A percentile compares a stretch with the other conserved stretches of the same genome.
Conservation (phyloP, 2,888 invertebrate genomes). For the Argyresthia goedartella region DNA sequence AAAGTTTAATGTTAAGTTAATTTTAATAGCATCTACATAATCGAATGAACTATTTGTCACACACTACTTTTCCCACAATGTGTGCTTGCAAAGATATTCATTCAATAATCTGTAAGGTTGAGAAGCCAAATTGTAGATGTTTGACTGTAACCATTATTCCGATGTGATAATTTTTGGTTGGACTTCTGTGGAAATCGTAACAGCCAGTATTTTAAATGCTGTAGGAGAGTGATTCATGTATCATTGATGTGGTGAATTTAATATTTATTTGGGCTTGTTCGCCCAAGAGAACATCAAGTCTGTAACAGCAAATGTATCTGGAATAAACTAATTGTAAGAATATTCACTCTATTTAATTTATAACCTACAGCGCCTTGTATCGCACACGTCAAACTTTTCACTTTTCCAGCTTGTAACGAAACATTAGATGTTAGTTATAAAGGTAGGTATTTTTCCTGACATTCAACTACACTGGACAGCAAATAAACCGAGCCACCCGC, state of each 20-base stretch:
- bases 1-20: slow-evolving; percentile 61
- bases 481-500: too few species aligned
- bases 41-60: slow-evolving; percentile 25
- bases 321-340: slow-evolving; percentile 52
- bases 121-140: slow-evolving; percentile 58
- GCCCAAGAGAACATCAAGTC: slow-evolving; percentile 33
- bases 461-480: too few species aligned
- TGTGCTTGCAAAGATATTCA: not conserved
- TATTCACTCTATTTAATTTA: slow-evolving; percentile 18
- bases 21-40: slow-evolving; percentile 33
- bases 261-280: slow-evolving; percentile 50
- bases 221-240: slow-evolving; percentile 30
- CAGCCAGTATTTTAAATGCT: slow-evolving; percentile 43
- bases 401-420: too few species aligned
- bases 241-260: slow-evolving; percentile 39
- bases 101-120: slow-evolving; percentile 25
- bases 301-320: slow-evolving; percentile 38
- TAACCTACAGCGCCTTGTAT: too few species aligned
- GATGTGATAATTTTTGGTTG: slow-evolving; percentile 61
- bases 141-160: slow-evolving; percentile 43
- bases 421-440: too few species aligned
- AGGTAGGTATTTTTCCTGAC: too few species aligned
- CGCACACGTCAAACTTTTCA: too few species aligned
- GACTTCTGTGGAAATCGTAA: slow-evolving; percentile 30
- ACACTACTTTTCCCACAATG: slow-evolving; percentile 7